Evolutionary conservation across 2,113 vertebrate genomes (phyloP).

Genomic region (Hylia prasina): DNA sequence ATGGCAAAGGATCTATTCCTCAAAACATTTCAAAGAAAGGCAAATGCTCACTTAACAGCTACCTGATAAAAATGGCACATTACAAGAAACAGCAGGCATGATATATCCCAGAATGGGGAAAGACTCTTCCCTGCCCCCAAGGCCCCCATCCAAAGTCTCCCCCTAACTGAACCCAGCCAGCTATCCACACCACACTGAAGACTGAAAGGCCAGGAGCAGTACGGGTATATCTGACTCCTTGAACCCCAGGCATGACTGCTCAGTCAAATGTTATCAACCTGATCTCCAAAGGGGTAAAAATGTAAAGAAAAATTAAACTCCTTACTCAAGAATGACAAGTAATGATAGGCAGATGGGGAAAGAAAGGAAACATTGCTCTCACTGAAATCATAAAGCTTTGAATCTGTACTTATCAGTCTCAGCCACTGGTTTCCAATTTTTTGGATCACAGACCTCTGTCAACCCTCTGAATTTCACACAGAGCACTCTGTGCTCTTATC

Average conservation of each 20-base stretch:
- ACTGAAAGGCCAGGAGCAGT: neutral
- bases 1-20: conserved; percentile 14
- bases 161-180: neutral
- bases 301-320: neutral
- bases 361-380: conserved; percentile 36
- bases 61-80: conserved; percentile 5
- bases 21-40: conserved; percentile 15
- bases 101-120: neutral
- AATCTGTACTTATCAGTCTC: conserved; percentile 41
- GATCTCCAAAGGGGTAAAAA: conserved; percentile 31
- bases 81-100: neutral
- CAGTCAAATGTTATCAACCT: conserved; percentile 31
- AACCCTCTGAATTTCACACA: conserved; percentile 52
- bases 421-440: conserved; percentile 59
- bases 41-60: neutral
- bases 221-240: neutral
- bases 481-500: conserved; percentile 50
- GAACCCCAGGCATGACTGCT: neutral
- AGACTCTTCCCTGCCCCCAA: neutral
- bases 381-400: conserved; percentile 41
- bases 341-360: conserved; percentile 55
- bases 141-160: neutral
- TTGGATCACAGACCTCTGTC: conserved; percentile 63
- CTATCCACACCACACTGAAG: neutral
- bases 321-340: conserved; percentile 27